phyloP scores from a whole-genome alignment of 2,888 invertebrate genomes.

The Bellardia bayeri region DNA sequence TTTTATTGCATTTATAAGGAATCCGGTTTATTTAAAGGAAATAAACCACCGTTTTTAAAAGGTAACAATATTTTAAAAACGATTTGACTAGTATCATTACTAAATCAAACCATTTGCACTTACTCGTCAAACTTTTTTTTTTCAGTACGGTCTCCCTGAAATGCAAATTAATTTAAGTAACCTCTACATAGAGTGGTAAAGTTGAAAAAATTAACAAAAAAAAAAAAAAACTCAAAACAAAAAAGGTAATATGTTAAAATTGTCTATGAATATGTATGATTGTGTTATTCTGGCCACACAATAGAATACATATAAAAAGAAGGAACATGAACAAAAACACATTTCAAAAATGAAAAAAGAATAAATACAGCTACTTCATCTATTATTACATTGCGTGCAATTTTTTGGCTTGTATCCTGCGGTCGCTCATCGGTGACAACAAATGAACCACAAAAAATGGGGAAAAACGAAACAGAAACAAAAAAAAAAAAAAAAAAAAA shows the following conservation, averaged over 20 bases:
- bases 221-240: not conserved
- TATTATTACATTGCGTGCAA: constrained; percentile 58
- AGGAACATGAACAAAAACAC: not conserved
- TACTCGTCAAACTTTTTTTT: too few species aligned
- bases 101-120: too few species aligned
- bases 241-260: constrained; percentile 14
- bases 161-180: not conserved
- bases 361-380: constrained; percentile 19
- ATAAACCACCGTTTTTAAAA: too few species aligned
- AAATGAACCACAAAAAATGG: constrained; percentile 75
- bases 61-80: too few species aligned
- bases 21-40: too few species aligned
- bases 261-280: constrained; percentile 39
- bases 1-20: too few species aligned
- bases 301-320: constrained; percentile 1
- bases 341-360: not conserved
- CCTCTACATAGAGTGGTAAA: not conserved
- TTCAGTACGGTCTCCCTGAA: not conserved
- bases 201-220: not conserved
- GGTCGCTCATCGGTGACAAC: constrained; percentile 73
- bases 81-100: too few species aligned
- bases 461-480: not conserved
- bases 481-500: not conserved
- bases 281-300: constrained; percentile 12
- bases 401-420: constrained; percentile 63